Evolutionary conservation across 2,797 vertebrate species (phyloP).

Genomic region (Rachycentron canadum): DNA sequence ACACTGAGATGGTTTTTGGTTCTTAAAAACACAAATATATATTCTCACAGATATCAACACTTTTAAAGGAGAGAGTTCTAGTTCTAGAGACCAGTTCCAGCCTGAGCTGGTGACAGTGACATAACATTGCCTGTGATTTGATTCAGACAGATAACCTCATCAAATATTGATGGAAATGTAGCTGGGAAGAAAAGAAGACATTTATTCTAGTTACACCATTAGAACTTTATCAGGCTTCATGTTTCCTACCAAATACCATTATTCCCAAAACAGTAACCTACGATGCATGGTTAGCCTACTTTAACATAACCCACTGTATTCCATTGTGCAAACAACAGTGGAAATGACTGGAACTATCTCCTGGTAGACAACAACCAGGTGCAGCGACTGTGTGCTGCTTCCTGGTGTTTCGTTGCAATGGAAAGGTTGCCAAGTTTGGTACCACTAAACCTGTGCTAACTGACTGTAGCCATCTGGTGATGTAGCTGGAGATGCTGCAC

Average conservation of each 20-base stretch:
- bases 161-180: not conserved
- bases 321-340: not conserved
- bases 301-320: not conserved
- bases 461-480: not conserved
- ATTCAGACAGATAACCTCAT: not conserved
- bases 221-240: not conserved
- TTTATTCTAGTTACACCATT: not conserved
- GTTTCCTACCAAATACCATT: not conserved
- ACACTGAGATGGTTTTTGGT: too few species aligned
- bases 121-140: not conserved
- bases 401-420: not conserved
- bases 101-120: not conserved
- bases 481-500: not conserved
- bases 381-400: not conserved
- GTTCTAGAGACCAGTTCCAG: not conserved
- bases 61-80: not conserved
- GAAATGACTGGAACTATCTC: not conserved
- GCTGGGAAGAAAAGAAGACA: not conserved
- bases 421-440: not conserved
- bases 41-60: too few species aligned
- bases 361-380: not conserved
- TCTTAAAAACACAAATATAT: too few species aligned
- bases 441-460: not conserved
- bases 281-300: not conserved
- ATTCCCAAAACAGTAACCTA: not conserved